Conservation (phyloP, 2,888 invertebrate genomes). For the Calephelis perditalis region DNA sequence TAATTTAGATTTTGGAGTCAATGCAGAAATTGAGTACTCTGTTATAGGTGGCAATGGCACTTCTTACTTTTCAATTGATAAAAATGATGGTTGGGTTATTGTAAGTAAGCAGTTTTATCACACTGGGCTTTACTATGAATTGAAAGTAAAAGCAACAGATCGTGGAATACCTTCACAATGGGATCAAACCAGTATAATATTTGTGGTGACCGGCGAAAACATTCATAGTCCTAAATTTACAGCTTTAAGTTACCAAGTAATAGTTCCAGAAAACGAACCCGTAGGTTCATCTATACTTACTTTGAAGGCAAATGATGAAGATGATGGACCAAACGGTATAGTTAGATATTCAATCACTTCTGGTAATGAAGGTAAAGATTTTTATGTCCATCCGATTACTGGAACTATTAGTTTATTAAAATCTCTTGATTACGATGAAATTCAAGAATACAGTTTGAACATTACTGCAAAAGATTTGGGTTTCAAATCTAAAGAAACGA, state of each 20-base stretch:
- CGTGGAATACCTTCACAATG: slow-evolving; percentile 92
- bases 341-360: slow-evolving; percentile 89
- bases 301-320: slow-evolving; percentile 90
- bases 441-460: slow-evolving; percentile 90
- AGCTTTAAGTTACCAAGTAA: slow-evolving; percentile 90
- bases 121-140: slow-evolving; percentile 80
- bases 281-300: slow-evolving; percentile 90
- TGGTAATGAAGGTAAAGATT: slow-evolving; percentile 89
- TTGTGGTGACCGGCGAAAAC: slow-evolving; percentile 93
- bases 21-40: slow-evolving; percentile 91
- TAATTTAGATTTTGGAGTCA: slow-evolving; percentile 89
- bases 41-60: slow-evolving; percentile 87
- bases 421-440: slow-evolving; percentile 90
- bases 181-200: slow-evolving; percentile 84
- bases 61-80: slow-evolving; percentile 84
- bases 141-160: slow-evolving; percentile 88
- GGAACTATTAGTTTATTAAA: slow-evolving; percentile 90
- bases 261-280: slow-evolving; percentile 94
- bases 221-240: slow-evolving; percentile 88
- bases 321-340: slow-evolving; percentile 94
- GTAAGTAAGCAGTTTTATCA: slow-evolving; percentile 79
- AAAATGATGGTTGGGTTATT: slow-evolving; percentile 88
- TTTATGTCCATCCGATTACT: slow-evolving; percentile 85
- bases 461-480: slow-evolving; percentile 93
- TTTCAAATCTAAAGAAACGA: slow-evolving; percentile 86